These are phyloP conservation scores for Epinephelus cyanopodus DNA, from an alignment of 2,113 vertebrate genomes.

Conservation along the genomic window DNA sequence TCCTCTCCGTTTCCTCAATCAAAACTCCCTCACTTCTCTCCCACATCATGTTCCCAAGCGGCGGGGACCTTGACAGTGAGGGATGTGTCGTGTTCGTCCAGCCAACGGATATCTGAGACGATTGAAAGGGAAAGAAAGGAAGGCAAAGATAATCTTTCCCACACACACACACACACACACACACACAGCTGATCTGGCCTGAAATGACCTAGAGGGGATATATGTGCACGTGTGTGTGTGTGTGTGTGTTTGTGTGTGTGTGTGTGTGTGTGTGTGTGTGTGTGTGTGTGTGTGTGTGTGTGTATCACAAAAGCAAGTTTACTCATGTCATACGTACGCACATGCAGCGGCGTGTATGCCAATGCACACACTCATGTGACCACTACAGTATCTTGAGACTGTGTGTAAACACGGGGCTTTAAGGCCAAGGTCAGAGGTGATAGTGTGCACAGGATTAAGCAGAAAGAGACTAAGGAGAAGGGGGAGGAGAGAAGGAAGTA, in stretches of 20 bases:
- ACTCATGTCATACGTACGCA: slow-evolving; percentile 39
- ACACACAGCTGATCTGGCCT: slow-evolving; percentile 48
- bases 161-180: slow-evolving; percentile 29
- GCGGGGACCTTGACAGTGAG: slow-evolving; percentile 70
- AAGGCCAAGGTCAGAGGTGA: slow-evolving; percentile 74
- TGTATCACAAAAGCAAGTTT: slow-evolving; percentile 24
- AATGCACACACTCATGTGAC: slow-evolving; percentile 53
- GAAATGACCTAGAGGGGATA: slow-evolving; percentile 54
- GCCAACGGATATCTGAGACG: slow-evolving; percentile 71
- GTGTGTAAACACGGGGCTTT: slow-evolving; percentile 42
- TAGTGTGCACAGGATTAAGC: slow-evolving; percentile 4
- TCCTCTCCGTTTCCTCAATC: slow-evolving; percentile 9
- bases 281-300: too few relatives aligned
- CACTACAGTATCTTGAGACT: slow-evolving; percentile 37
- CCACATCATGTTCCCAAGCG: slow-evolving; percentile 53
- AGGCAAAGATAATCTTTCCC: slow-evolving; percentile 67
- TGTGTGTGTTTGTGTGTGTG: too few relatives aligned
- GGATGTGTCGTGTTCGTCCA: slow-evolving; percentile 54
- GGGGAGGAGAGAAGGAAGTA: slow-evolving; percentile 5
- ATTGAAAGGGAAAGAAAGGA: slow-evolving; percentile 60
- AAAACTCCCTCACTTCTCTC: slow-evolving; percentile 57
- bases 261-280: too few relatives aligned
- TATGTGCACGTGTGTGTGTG: neutral
- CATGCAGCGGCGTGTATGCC: slow-evolving; percentile 32
- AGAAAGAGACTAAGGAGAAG: neutral